phyloP scores from a whole-genome alignment of 2,113 vertebrate genomes.

The Pimephales promelas region DNA sequence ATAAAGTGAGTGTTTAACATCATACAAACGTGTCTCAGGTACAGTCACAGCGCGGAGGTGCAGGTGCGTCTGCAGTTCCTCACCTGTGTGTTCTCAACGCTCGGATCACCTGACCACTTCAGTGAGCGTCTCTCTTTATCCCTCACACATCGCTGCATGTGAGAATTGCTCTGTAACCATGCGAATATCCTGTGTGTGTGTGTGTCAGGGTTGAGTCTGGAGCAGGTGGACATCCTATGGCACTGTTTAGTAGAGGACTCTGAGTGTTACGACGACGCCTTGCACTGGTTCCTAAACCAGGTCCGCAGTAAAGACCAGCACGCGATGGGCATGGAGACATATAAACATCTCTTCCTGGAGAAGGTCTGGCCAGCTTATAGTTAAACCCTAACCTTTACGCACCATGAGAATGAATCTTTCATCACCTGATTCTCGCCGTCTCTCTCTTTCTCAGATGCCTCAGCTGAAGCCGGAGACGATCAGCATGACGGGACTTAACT shows the following conservation, averaged over 20 bases:
- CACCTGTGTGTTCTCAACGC: slow-evolving; percentile 97
- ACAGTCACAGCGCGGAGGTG: slow-evolving; percentile 97
- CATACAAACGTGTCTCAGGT: slow-evolving; percentile 72
- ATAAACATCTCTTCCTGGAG: slow-evolving; percentile 98
- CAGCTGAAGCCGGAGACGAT: slow-evolving; percentile 98
- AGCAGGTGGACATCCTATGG: slow-evolving; percentile 99
- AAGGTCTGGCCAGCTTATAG: slow-evolving; percentile 78
- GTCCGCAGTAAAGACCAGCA: slow-evolving; percentile 99
- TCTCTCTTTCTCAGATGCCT: slow-evolving; percentile 84
- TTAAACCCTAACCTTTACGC: neutral
- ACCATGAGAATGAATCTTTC: neutral
- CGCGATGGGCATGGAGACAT: slow-evolving; percentile 99
- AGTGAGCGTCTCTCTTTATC: slow-evolving; percentile 77
- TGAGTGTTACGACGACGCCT: slow-evolving; percentile 95
- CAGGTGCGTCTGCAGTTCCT: slow-evolving; percentile 98
- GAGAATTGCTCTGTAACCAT: neutral
- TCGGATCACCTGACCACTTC: slow-evolving; percentile 98
- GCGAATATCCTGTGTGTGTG: neutral
- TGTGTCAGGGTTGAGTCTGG: slow-evolving; percentile 89
- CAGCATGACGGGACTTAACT: slow-evolving; percentile 98
- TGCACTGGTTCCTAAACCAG: slow-evolving; percentile 99
- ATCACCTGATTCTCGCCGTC: neutral
- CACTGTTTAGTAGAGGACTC: slow-evolving; percentile 97
- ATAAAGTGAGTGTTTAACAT: neutral
- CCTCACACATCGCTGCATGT: neutral